Evolutionary conservation across 2,797 vertebrate genomes (phyloP), one percentile per base, ranked within the genome.

Genomic region (Cryptoblepharus egeriae): DNA sequence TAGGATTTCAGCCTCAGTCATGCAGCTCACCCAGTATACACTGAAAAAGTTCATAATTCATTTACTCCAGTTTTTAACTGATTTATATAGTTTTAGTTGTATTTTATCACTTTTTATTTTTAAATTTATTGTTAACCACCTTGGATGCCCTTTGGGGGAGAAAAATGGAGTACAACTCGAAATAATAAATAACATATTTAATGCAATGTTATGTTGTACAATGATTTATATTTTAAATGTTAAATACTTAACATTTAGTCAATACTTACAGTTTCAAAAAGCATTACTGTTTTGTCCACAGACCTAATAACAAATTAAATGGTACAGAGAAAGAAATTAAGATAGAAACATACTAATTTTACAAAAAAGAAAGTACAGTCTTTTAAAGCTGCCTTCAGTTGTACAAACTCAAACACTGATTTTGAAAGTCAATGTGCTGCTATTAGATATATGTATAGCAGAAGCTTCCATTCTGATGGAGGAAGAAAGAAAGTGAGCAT

Each of bases 271-370:
- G 88, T 93, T 85, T 97, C 95, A 88, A 96, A 94, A 80, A 98
- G 87, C 30, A 96, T 93, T 65, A 98, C 95, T 15, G 93, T 95
- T 90, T 98, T 97, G 95, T 98, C 97, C 94, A 98, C 95, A 39
- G 97, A 98, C 42, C 98, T 98, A 94, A 90, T 91, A 89, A 81
- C 75, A 89, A 55, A 35, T 42, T 16, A 89, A 55, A 35, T 42
- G 16, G 68, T 63, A 10, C 24, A 79, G 20, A 84, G 15, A 81
- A 49, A 67, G 60, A 42, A 75, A 63, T 35, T 28, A 73, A 42
- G 10, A 58, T 20, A 39, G 32, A 79, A 74, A 26, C 42, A 32
- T 20, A 18, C 52, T 16, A 67, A 67, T 2, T 30, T 30, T 15
- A 57, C 45, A 20, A 74, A 35, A 8, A 58, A 13, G n/a, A n/a